Evolutionary conservation across 2,113 vertebrate genomes (phyloP).

Genomic region (Hippolais icterina): DNA sequence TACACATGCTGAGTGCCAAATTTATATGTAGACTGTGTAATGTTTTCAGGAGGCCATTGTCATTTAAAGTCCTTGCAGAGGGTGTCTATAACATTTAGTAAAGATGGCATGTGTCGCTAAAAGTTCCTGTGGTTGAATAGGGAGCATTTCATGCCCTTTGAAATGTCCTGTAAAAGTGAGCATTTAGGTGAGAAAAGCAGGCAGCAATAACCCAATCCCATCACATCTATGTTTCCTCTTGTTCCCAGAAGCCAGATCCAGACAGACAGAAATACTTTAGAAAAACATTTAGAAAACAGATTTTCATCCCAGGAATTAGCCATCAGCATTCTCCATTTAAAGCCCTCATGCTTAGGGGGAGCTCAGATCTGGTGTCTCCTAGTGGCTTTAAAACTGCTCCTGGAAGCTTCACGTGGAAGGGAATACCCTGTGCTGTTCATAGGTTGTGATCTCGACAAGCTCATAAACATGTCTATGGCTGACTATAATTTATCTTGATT

Average conservation of each 20-base stretch:
- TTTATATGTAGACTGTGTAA: not conserved
- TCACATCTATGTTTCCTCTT: not conserved
- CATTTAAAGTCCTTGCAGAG: not conserved
- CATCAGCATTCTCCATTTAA: not conserved
- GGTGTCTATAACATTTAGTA: not conserved
- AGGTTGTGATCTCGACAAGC: not conserved
- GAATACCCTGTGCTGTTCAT: not conserved
- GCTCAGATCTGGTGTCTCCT: not conserved
- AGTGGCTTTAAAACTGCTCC: not conserved
- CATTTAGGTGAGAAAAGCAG: not conserved
- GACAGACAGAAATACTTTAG: not conserved
- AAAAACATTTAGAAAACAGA: not conserved
- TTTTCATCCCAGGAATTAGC: not conserved
- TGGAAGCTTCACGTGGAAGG: not conserved
- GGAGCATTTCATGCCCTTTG: not conserved
- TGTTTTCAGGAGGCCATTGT: not conserved
- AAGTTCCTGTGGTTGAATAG: not conserved
- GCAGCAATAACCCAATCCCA: not conserved
- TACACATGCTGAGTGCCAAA: not conserved
- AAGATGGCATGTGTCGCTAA: not conserved
- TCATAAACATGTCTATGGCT: not conserved
- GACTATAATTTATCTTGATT: not conserved
- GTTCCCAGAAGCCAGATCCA: not conserved
- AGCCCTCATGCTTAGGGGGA: not conserved
- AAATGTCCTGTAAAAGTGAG: not conserved